phyloP scores from a whole-genome alignment of 2,113 vertebrate genomes.

The Elephas maximus region DNA sequence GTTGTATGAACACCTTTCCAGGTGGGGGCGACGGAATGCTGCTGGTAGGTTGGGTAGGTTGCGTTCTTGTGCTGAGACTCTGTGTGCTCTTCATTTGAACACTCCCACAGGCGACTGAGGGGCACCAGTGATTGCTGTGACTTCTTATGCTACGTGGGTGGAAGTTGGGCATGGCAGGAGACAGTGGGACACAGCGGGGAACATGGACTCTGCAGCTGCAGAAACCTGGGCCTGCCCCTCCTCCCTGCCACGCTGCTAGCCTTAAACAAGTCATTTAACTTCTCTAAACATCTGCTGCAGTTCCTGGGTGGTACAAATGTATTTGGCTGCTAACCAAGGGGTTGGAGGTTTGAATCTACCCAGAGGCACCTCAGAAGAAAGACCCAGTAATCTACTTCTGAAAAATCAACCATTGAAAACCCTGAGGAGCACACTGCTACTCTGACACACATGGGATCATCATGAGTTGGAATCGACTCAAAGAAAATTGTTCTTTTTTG shows the following conservation, averaged over 20 bases:
- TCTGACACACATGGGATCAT: not conserved
- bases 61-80: not conserved
- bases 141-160: not conserved
- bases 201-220: rapidly evolving
- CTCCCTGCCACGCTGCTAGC: not conserved
- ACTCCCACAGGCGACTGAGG: not conserved
- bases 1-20: not conserved
- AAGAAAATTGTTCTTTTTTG: not conserved
- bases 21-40: not conserved
- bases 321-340: not conserved
- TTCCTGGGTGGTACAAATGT: not conserved
- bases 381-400: not conserved
- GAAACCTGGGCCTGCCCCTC: not conserved
- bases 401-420: not conserved
- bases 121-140: not conserved
- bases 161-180: not conserved
- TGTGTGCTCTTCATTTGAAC: not conserved
- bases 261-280: not conserved
- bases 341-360: not conserved
- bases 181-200: not conserved
- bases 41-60: not conserved
- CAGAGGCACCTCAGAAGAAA: not conserved
- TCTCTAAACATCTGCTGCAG: not conserved
- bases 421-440: not conserved
- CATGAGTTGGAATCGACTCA: not conserved